Evolutionary conservation across 2,113 vertebrate species (phyloP).

Genomic region (Paralichthys olivaceus): DNA sequence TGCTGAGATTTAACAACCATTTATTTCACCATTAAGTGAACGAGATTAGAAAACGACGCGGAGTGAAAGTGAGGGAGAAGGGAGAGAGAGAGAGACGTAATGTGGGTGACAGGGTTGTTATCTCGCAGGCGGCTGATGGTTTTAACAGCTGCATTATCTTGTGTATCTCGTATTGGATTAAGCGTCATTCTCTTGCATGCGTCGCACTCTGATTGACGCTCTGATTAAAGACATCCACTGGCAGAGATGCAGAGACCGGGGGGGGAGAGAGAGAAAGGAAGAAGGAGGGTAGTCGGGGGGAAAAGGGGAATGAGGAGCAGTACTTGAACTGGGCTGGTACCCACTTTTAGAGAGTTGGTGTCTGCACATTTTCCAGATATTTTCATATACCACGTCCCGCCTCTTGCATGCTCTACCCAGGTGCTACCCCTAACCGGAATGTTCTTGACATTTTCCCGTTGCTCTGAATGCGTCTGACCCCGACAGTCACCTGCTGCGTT

Average conservation of each 20-base stretch:
- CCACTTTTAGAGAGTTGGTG: background rate
- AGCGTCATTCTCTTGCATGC: slow-evolving; percentile 66
- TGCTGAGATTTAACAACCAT: slow-evolving; percentile 63
- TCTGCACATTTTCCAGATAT: no score
- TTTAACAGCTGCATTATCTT: slow-evolving; percentile 78
- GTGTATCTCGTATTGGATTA: slow-evolving; percentile 76
- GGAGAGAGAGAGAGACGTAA: slow-evolving; percentile 41
- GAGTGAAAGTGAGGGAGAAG: slow-evolving; percentile 38
- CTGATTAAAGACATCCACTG: slow-evolving; percentile 75
- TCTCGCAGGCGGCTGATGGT: slow-evolving; percentile 67
- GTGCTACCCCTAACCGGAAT: no score
- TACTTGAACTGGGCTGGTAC: slow-evolving; percentile 2
- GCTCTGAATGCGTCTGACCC: no score
- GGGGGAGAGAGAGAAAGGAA: background rate
- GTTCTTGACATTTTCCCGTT: no score
- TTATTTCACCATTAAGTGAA: slow-evolving; percentile 60
- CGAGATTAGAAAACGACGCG: slow-evolving; percentile 28
- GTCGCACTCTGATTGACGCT: slow-evolving; percentile 68
- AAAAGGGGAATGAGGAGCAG: background rate
- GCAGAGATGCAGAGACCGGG: slow-evolving; percentile 33
- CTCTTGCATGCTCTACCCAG: no score
- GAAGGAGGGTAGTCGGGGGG: background rate
- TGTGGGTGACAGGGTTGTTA: slow-evolving; percentile 72
- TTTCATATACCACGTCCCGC: no score
- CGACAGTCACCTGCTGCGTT: no score